Percentiles rank a stretch among this genome's conserved stretches.
These are phyloP conservation scores for Talpa occidentalis DNA, from an alignment of 2,113 vertebrate genomes.

Conservation along the genomic window DNA sequence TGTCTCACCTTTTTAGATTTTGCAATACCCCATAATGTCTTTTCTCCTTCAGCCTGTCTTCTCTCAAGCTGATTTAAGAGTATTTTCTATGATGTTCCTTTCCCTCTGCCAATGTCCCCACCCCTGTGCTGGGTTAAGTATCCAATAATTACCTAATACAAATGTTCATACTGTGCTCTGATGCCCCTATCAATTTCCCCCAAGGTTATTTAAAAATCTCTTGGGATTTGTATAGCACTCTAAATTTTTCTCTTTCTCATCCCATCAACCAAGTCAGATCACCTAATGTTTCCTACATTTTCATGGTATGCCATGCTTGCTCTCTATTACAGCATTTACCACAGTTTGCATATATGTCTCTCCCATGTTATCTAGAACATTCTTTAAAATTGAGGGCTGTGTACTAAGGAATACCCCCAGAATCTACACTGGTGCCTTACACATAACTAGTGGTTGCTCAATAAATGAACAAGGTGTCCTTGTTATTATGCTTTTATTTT, in stretches of 20 bases:
- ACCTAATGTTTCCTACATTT: not conserved
- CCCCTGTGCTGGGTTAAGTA: not conserved
- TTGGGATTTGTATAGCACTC: not conserved
- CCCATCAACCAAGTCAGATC: not conserved
- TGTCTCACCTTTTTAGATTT: not conserved
- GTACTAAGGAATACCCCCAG: not conserved
- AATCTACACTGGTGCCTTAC: not conserved
- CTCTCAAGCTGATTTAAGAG: not conserved
- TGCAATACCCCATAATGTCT: no score
- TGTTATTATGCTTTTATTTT: conserved; percentile 63
- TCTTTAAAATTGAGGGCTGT: not conserved
- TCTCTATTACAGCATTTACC: not conserved
- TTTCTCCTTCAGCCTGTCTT: not conserved
- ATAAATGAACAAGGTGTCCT: conserved; percentile 44
- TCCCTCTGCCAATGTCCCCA: not conserved
- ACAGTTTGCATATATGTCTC: not conserved
- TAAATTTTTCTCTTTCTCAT: not conserved
- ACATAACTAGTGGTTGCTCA: conserved; percentile 38
- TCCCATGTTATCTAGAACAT: not conserved
- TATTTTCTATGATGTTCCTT: not conserved
- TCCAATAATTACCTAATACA: not conserved
- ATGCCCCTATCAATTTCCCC: not conserved
- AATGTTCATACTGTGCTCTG: not conserved
- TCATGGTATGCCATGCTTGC: not conserved
- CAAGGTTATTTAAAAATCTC: not conserved